Evolutionary conservation across 2,888 invertebrate species (phyloP), one percentile per base, ranked within the genome.

Genomic region (Oscheius sp.): DNA sequence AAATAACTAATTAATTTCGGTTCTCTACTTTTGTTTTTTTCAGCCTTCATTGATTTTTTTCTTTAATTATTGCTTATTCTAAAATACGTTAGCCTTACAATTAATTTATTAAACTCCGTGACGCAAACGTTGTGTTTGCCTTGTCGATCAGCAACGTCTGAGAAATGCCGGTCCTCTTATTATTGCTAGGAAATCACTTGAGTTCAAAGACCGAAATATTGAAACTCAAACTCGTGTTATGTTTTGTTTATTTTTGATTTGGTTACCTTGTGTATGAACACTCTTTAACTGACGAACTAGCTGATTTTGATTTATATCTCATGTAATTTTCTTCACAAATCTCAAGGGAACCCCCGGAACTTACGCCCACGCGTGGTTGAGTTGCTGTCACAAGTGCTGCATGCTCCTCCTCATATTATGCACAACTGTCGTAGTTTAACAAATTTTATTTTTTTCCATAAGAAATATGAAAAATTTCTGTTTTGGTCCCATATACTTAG

Each of bases 331-430:
- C 20, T 2, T 12, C 24, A 5, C 20, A 47, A 47, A 14, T 47
- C 47, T n/a, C n/a, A 22, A 47, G 47, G n/a, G n/a, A n/a, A n/a
- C n/a, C n/a, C n/a, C n/a, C n/a, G n/a, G n/a, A n/a, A n/a, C n/a
- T 24, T 17, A 47, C 47, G 24, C 47, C 47, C 47, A 47, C 47
- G 47, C 47, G n/a, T n/a, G 24, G n/a, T 20, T 47, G 47, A 24
- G n/a, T n/a, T n/a, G 47, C 47, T 47, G 47, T 47, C 47, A 47
- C 5, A 47, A n/a, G 36, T 14, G 36, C 36, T 9, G 24, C 22
- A 47, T 20, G 22, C 2, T 47, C 47, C 47, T 47, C 20, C 47
- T 47, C 47, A 47, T 47, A 5, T 47, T 47, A 47, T 47, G 6
- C 47, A 24, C 47, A 47, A 47, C 47, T 47, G 47, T 47, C 12